These are phyloP conservation scores for Aethina tumida DNA, from an alignment of 1,140 invertebrate genomes.

Conservation along the genomic window DNA sequence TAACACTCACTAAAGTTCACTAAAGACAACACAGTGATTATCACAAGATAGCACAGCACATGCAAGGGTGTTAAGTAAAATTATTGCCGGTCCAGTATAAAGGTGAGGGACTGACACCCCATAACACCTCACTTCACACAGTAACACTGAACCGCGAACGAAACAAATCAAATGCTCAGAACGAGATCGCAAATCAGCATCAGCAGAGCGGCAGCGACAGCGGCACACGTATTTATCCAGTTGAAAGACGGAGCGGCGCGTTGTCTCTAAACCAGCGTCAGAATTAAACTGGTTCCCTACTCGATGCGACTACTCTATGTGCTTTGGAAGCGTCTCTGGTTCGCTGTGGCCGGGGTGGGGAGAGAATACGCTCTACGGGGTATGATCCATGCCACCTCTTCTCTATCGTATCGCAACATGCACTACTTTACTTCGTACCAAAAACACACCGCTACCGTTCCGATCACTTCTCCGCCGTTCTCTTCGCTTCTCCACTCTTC, in stretches of 20 bases:
- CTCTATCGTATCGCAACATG: too few species aligned
- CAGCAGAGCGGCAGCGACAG: not conserved
- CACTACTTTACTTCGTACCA: too few species aligned
- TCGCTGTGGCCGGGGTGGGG: slow-evolving; percentile 25
- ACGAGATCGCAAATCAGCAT: slow-evolving; percentile 10
- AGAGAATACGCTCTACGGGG: slow-evolving; percentile 34
- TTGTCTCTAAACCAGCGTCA: slow-evolving; percentile 19
- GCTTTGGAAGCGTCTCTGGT: too few species aligned
- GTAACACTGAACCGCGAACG: not conserved
- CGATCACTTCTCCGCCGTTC: too few species aligned
- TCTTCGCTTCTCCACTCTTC: too few species aligned
- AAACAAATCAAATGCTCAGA: slow-evolving; percentile 5
- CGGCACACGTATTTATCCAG: slow-evolving; percentile 15
- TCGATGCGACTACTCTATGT: too few species aligned
- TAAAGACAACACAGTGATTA: slow-evolving; percentile 12
- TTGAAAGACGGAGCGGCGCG: slow-evolving; percentile 9
- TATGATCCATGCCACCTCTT: slow-evolving; percentile 30
- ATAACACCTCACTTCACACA: slow-evolving; percentile 24
- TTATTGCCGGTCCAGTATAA: slow-evolving; percentile 2
- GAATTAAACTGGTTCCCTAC: slow-evolving; percentile 25
- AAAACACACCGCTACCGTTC: too few species aligned
- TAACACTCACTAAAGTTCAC: slow-evolving; percentile 21
- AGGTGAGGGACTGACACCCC: slow-evolving; percentile 17
- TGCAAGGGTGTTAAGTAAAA: slow-evolving; percentile 14
- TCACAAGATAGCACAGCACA: slow-evolving; percentile 24